Evolutionary conservation across 2,113 vertebrate species (phyloP), one percentile per base, ranked within the genome.

Genomic region (Brienomyrus longianalis): DNA sequence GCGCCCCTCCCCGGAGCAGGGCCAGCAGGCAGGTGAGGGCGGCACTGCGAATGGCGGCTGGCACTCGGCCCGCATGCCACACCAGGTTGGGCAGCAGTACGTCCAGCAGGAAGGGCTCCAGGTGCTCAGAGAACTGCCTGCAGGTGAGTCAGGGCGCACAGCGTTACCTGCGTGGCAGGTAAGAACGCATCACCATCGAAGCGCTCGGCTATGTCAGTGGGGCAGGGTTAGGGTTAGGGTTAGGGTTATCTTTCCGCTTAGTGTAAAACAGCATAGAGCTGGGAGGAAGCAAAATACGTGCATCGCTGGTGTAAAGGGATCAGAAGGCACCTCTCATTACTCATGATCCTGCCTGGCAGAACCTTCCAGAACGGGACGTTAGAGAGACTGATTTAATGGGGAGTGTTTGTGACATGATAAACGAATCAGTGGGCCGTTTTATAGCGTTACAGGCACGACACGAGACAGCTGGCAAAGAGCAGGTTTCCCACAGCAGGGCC

Each of bases 21-120:
- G 98, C 97, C 95, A 98, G 96, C 91, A 99, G 95, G 93, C 98
- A 98, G 89, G 97, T 97, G 84, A 99, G 95, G 5, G 97, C 96
- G 0, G 97, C 93, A 0, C 97, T 97, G 89, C 98, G 97, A 91
- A 98, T 95, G 89, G 98, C 98, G 4, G 96, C 97, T 0, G 98
- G 97, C 0, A 96, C 97, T 90, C 96, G 97, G 27, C 98, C 98
- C 0, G 97, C 97, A 0, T 93, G 96, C 98, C 98, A 99, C 94
- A 97, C 97, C 93, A 99, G 96, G 95, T 96, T 99, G 86, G 98
- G 97, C 91, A 96, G 95, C 93, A 99, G 90, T 66, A 98, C 91
- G 85, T 98, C 96, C 90, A 93, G 93, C 86, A 98, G 92, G 93
- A 99, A 93, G 21, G 89, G 93, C 94, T 97, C 95, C 1, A 97